Base-by-base conservation (phyloP, 2,797 vertebrate genomes). In the Crocidura indochinensis region DNA sequence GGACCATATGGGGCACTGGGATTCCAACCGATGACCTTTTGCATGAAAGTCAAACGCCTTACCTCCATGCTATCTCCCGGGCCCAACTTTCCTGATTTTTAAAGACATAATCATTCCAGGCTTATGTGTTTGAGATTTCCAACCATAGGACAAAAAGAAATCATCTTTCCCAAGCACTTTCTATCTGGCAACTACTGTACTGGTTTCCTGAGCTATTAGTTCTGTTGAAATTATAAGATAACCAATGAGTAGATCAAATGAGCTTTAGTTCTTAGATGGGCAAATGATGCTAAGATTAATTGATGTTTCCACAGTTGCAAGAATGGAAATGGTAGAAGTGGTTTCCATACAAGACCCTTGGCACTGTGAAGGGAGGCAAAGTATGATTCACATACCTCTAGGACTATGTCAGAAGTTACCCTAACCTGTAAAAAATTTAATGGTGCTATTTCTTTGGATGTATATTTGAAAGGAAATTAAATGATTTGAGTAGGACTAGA, bases 401-500 rank as follows among this genome's bases (percentile, higher is more conserved):
- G 11, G 60, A 10, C 0, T 44, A 68, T 49, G 7, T 62, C 2
- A 87, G 65, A 75, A 92, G 49, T 44, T 1, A 74, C 1, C 53
- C 8, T 6, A 53, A 1, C 26, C 7, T 53, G 0, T 53, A 60
- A 93, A 78, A 78, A 29, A 1, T 19, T 20, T 62, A 87, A 76
- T 46, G 29, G 5, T 11, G 60, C 20, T 68, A 47, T 67, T 82
- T 69, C 65, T 67, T 89, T 78, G 47, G 27, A 78, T 22, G 26
- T 17, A 6, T 49, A 56, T 49, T 46, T 47, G 53, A 84, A 91
- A 74, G 29, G 68, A 91, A 87, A 77, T 76, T 17, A 60, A 84
- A 84, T 83, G 38, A 64, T 79, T 44, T 72, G 9, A 84, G 80
- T n/a, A 76, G 29, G 64, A 17, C 14, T 64, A n/a, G 15, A 71